These are phyloP conservation scores for Psophia crepitans DNA, from an alignment of 2,113 vertebrate species.

Conservation along the genomic window DNA sequence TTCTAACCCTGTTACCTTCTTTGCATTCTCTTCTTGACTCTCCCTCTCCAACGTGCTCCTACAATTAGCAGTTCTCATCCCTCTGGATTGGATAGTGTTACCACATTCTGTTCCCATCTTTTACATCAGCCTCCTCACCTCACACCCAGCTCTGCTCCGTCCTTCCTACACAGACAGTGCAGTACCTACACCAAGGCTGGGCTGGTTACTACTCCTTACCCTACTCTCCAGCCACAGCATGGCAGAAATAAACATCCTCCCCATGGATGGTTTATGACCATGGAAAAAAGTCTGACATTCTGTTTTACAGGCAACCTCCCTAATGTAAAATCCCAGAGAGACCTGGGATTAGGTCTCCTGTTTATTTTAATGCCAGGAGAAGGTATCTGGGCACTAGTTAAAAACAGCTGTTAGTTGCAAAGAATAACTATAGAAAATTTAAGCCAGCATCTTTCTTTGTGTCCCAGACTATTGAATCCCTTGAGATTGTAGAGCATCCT, in stretches of 20 bases:
- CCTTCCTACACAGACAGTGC: rapidly evolving
- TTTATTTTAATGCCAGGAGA: background rate
- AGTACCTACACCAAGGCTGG: background rate
- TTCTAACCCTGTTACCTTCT: background rate
- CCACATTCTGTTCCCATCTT: background rate
- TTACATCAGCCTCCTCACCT: background rate
- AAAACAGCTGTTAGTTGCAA: background rate
- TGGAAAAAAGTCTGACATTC: background rate
- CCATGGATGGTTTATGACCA: background rate
- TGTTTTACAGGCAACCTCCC: background rate
- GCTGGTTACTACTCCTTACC: background rate
- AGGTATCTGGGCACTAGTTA: background rate
- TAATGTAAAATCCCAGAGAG: background rate
- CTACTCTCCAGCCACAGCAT: background rate
- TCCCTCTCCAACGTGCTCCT: background rate
- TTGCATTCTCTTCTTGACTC: background rate
- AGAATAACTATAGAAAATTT: background rate
- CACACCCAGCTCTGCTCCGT: background rate
- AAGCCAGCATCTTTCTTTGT: background rate
- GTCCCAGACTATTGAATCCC: background rate
- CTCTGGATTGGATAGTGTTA: background rate
- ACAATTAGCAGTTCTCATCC: background rate
- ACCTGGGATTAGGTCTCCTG: background rate
- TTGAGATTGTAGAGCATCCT: background rate
- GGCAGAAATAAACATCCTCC: background rate